Conservation (phyloP, 2,888 invertebrate genomes). For the Agrochola circellaris region DNA sequence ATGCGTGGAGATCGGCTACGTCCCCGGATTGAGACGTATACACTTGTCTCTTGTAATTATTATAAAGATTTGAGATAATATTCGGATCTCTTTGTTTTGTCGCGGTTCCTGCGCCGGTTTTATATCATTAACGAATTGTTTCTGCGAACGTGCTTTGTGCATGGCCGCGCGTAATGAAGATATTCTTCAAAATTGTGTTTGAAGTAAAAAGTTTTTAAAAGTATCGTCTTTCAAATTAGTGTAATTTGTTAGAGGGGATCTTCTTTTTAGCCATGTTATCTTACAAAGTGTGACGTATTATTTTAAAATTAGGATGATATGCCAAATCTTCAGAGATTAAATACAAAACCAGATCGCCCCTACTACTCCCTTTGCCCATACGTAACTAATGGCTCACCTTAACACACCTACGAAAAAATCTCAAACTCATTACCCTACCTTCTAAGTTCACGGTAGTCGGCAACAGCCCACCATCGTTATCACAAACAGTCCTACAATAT, state of each 20-base stretch:
- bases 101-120: conserved; percentile 60
- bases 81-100: conserved; percentile 77
- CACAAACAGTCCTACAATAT: conserved; percentile 54
- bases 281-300: neutral
- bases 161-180: conserved; percentile 44
- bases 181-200: conserved; percentile 38
- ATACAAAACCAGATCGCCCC: neutral
- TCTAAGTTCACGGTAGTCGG: conserved; percentile 35
- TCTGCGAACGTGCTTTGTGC: conserved; percentile 56
- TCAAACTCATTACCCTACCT: neutral
- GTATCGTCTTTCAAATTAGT: conserved; percentile 28
- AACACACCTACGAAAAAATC: neutral
- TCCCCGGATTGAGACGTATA: conserved; percentile 86
- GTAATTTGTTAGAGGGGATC: neutral
- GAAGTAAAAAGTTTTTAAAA: conserved; percentile 37
- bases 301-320: neutral
- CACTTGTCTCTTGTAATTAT: conserved; percentile 86
- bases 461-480: conserved; percentile 42
- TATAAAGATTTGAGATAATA: conserved; percentile 88
- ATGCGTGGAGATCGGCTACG: conserved; percentile 69
- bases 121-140: conserved; percentile 73
- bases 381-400: neutral
- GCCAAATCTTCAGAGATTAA: neutral
- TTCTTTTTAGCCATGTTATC: neutral
- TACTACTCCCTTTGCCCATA: neutral